Base-by-base conservation (phyloP, 1,140 invertebrate species). In the Mylabris phalerata region DNA sequence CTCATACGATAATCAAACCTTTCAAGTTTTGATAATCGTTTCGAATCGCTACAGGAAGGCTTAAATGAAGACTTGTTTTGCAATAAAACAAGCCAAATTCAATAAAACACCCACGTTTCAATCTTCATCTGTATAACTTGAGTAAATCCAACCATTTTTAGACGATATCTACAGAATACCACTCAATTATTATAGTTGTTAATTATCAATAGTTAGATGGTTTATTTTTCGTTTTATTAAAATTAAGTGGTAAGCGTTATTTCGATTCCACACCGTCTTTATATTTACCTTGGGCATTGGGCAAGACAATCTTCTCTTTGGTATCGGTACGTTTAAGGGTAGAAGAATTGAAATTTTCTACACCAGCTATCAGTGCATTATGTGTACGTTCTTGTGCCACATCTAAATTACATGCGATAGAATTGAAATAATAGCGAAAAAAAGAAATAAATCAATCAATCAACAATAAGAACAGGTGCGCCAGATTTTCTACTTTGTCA, bases 271-370 rank as follows among this genome's bases (percentile, higher is more conserved):
- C 11, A n/a, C 41, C 41, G 11, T 42, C 19, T 19, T 19, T 19
- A 42, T 49, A 55, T 67, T 75, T 84, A 89, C 87, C 87, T 88
- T 87, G 75, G 56, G 86, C 85, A 73, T 86, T 89, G 42, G 88
- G 88, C 61, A 91, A 81, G 48, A 89, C 78, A 64, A 86, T 84
- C 80, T 90, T 91, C 78, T 90, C 88, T 67, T 82, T 77, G 10
- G 88, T 91, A 64, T 86, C 82, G 25, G 86, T 86, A 69, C 85
- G 82, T 76, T 88, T 88, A 69, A 91, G 76, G 49, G 78, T 77
- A 51, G 84, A 81, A 54, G 81, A 65, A 70, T 86, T 81, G 77
- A 89, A 90, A 66, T 79, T 80, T 76, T 89, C 85, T 62, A 90
- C 81, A 42, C 81, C 85, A 60, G 86, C 82, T 65, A 89, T 84